Percentiles rank a stretch among this genome's conserved stretches.
phyloP scores from a whole-genome alignment of 92 coral and sea anemone species.

The Heteractis magnifica region DNA sequence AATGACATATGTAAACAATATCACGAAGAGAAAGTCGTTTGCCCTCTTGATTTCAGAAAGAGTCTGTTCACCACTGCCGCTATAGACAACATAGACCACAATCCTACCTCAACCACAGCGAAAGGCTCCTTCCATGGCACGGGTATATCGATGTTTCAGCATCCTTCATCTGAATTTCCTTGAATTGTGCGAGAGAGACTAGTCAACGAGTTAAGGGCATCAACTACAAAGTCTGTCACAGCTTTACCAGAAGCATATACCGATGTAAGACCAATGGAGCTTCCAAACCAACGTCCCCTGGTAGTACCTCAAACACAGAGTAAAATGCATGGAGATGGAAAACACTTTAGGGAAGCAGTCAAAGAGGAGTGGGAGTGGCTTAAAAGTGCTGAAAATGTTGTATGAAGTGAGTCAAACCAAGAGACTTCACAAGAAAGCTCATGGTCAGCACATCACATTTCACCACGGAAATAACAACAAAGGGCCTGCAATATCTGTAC shows the following conservation, averaged over 20 bases:
- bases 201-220: not conserved
- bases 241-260: constrained; percentile 5
- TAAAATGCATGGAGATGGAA: not conserved
- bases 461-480: not conserved
- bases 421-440: not conserved
- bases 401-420: not conserved
- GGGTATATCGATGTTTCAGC: constrained; percentile 59
- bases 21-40: constrained; percentile 45
- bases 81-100: constrained; percentile 62
- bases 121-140: constrained; percentile 62
- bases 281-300: not conserved
- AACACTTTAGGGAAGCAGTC: not conserved
- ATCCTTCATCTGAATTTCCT: constrained; percentile 18
- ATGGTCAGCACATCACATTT: not conserved
- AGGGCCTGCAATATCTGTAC: not conserved
- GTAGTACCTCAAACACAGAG: not conserved
- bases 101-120: constrained; percentile 54
- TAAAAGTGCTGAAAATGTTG: not conserved
- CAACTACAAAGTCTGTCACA: not conserved
- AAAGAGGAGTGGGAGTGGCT: not conserved
- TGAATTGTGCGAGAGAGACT: constrained; percentile 16
- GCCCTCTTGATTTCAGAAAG: constrained; percentile 35
- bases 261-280: not conserved
- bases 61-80: constrained; percentile 54
- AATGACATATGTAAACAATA: constrained; percentile 44